Evolutionary conservation across 2,113 vertebrate genomes (phyloP), one percentile per base, ranked within the genome.

Genomic region (Ophthalmolycus amberensis): DNA sequence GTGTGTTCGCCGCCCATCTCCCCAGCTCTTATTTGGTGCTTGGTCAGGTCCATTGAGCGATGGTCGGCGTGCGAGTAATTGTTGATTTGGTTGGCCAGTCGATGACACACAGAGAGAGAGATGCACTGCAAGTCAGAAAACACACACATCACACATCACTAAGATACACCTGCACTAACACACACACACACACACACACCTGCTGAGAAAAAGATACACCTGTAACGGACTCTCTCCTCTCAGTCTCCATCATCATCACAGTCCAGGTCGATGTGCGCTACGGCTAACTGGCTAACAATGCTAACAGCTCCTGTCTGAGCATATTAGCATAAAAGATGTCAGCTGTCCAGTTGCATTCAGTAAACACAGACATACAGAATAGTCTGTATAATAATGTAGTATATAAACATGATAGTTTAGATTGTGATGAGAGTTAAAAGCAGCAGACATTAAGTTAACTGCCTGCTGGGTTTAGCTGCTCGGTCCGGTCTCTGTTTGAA

Each of bases 41-140:
- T 82, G 86, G 93, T 90, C 93, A 95, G 94, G 90, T 94, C 94
- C 91, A 93, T 93, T 93, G 94, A 91, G 94, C 85, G 92, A 93
- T 89, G 82, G 90, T 87, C 87, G 82, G 94, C 90, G 88, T 93
- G 93, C 93, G 91, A 93, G 94, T 95, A 92, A 95, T 94, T 91
- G 90, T 89, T 92, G 85, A 92, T 96, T 96, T 95, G 86, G 91
- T 90, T 94, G 89, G 91, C 88, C 92, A 88, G 90, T 90, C 94
- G 91, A 94, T 93, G 94, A 93, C 85, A 85, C 75, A 89, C 42
- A 80, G 63, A 82, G 64, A 50, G 86, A 87, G 83, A 90, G 83
- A 86, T 82, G 81, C 76, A 87, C 71, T 75, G 71, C 42, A 52
- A 74, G 81, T 80, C 76, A 66, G 62, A 37, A 87, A 83, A 75